Conservation (phyloP, 1,140 invertebrate species). For the Hycleus phaleratus region DNA sequence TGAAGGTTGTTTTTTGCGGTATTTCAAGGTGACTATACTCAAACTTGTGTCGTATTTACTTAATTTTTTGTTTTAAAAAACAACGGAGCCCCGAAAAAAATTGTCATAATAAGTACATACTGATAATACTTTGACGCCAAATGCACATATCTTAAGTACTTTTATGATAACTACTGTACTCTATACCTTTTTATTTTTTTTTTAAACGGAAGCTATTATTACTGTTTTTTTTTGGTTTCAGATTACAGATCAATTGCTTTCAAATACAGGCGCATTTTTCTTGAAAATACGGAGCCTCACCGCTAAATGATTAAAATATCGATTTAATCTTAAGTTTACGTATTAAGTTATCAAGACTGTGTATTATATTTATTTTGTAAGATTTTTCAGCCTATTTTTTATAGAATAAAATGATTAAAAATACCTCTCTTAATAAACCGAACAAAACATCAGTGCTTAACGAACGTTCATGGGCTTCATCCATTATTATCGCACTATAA, state of each 20-base stretch:
- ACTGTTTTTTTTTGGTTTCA: background rate
- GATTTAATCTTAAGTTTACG: too few relatives aligned
- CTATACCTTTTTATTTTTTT: too few relatives aligned
- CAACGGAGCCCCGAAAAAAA: too few relatives aligned
- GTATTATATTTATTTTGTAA: background rate
- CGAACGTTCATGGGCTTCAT: constrained; percentile 97
- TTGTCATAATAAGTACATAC: background rate
- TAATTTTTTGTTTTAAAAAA: too few relatives aligned
- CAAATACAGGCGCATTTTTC: constrained; percentile 56
- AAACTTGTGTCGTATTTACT: too few relatives aligned
- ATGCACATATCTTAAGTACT: too few relatives aligned
- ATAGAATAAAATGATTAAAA: background rate
- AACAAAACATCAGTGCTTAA: constrained; percentile 98
- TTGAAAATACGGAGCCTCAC: constrained; percentile 32
- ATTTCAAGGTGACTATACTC: background rate
- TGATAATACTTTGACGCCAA: background rate
- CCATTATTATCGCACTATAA: constrained; percentile 97
- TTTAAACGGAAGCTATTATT: too few relatives aligned
- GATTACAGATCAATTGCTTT: constrained; percentile 44
- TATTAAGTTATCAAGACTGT: constrained; percentile 1
- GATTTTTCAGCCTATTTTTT: constrained; percentile 4
- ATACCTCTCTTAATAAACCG: constrained; percentile 87
- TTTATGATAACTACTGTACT: background rate
- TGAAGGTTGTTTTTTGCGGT: background rate
- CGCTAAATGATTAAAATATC: constrained; percentile 1